These are phyloP conservation scores for Chouioia cunea DNA, from an alignment of 2,888 invertebrate genomes.

Conservation along the genomic window DNA sequence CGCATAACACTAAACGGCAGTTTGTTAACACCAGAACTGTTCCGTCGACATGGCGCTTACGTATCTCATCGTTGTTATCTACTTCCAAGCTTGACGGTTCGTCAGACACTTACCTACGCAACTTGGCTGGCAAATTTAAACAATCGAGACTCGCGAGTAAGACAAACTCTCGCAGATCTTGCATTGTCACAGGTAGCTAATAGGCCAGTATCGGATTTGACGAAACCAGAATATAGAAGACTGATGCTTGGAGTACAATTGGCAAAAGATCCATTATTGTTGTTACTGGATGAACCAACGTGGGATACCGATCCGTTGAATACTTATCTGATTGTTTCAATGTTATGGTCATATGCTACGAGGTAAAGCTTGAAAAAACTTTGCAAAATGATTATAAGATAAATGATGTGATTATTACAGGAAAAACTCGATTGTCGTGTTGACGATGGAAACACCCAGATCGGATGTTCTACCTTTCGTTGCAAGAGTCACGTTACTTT, in stretches of 20 bases:
- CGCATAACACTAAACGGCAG: constrained; percentile 91
- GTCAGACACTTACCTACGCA: constrained; percentile 86
- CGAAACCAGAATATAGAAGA: constrained; percentile 90
- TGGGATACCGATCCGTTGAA: constrained; percentile 95
- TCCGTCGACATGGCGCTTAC: constrained; percentile 88
- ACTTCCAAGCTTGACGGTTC: constrained; percentile 87
- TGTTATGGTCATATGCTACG: constrained; percentile 89
- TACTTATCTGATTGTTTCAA: constrained; percentile 94
- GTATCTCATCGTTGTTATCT: constrained; percentile 89
- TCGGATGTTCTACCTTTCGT: constrained; percentile 96
- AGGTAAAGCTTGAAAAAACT: constrained; percentile 29
- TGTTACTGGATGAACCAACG: constrained; percentile 93
- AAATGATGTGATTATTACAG: constrained; percentile 67
- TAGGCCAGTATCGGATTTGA: constrained; percentile 85
- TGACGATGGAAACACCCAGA: constrained; percentile 94
- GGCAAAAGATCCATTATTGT: constrained; percentile 91
- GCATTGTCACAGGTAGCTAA: constrained; percentile 92
- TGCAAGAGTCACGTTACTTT: constrained; percentile 90
- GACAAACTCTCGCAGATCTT: constrained; percentile 92
- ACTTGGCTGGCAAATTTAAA: constrained; percentile 70
- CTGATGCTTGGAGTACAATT: constrained; percentile 93
- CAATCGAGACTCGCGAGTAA: constrained; percentile 80
- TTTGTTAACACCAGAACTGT: constrained; percentile 83
- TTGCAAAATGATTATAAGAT: not conserved
- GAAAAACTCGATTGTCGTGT: constrained; percentile 88